Conservation (phyloP, 2,113 vertebrate genomes). For the Cryptoleucopteryx plumbea region DNA sequence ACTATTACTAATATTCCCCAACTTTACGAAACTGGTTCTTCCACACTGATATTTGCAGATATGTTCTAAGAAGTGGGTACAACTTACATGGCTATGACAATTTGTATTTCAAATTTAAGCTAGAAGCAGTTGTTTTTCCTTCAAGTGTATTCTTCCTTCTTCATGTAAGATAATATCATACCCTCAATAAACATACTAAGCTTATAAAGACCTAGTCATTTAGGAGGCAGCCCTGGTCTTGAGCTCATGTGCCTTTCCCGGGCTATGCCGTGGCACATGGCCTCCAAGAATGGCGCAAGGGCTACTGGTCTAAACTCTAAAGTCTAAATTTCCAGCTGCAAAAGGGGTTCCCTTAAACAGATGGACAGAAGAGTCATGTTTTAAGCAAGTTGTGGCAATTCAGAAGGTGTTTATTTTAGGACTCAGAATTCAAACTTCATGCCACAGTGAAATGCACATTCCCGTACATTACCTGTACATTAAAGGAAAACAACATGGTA, state of each 20-base stretch:
- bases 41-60: neutral
- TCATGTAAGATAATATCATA: neutral
- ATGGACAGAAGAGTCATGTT: neutral
- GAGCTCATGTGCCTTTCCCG: neutral
- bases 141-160: neutral
- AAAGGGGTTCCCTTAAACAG: neutral
- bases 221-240: neutral
- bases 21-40: neutral
- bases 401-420: neutral
- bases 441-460: neutral
- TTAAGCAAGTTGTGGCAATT: neutral
- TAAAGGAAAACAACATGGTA: neutral
- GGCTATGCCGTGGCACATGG: neutral
- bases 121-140: neutral
- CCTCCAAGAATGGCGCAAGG: neutral
- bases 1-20: neutral
- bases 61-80: neutral
- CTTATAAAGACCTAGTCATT: neutral
- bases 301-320: neutral
- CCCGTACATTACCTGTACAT: neutral
- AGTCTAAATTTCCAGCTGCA: neutral
- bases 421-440: neutral
- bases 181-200: neutral
- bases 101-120: neutral
- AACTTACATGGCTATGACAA: neutral